Evolutionary conservation across 2,113 vertebrate genomes (phyloP), one percentile per base, ranked within the genome.

Genomic region (Antennarius striatus): DNA sequence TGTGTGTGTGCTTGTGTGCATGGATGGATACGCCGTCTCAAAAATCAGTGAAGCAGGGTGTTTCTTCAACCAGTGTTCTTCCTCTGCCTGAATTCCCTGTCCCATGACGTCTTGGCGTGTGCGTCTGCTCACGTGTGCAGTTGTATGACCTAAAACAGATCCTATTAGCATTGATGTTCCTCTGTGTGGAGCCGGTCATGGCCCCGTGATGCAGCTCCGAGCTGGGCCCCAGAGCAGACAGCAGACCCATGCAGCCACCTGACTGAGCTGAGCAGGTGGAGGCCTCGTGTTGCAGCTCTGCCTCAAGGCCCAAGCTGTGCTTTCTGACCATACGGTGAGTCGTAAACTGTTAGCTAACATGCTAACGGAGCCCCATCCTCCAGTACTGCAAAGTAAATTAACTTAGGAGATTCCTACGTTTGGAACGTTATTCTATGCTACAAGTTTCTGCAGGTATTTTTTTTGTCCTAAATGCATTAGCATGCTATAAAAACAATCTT

Each of bases 161-260:
- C 56, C 60, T 56, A 52, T 83, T 75, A 79, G 71, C 15, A 12
- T 68, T 80, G 62, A 60, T 73, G 46, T 74, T 72, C 66, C 30
- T 49, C 17, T 36, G 45, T 56, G 77, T 10, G 29, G 16, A 43
- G 56, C 52, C 10, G 0, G 32, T 36, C 16, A 0, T 68, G 61
- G 77, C 74, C 69, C 47, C 6, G 1, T 3, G 52, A 77, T 4
- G 22, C 69, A 70, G 79, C 83, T 82, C 83, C 11, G 39, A 73
- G 77, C 63, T 54, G 73, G 61, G 75, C 74, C 80, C 68, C 4
- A 0, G 53, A 68, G 46, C 56, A 46, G 67, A 78, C 77, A 72
- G 82, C 60, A 55, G 58, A 85, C 82, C 82, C 42, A 11, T 70
- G 77, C 82, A 69, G 71, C 81, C 85, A 86, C 87, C 85, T 84